Evolutionary conservation across 2,113 vertebrate species (phyloP).

Genomic region (Lycaon pictus): DNA sequence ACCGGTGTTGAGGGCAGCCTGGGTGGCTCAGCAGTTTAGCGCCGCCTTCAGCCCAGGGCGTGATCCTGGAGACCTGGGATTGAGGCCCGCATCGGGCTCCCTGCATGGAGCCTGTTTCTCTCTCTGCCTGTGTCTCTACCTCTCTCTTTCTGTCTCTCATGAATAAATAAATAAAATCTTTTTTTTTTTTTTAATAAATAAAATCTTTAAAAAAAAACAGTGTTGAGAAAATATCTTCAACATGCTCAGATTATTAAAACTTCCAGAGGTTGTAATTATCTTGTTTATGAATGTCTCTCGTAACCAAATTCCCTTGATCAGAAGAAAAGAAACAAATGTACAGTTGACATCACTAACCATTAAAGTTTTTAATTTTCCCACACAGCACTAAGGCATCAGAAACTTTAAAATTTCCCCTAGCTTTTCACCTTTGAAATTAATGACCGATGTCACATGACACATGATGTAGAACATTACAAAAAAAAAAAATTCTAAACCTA

Average conservation of each 20-base stretch:
- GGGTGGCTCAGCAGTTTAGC: too few species aligned
- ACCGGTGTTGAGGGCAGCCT: not conserved
- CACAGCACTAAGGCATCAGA: accelerated
- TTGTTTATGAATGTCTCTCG: not conserved
- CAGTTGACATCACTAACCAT: not conserved
- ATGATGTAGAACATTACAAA: too few species aligned
- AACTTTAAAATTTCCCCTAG: not conserved
- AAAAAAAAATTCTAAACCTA: not conserved
- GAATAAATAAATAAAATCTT: too few species aligned
- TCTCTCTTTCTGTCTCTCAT: too few species aligned
- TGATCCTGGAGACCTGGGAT: too few species aligned
- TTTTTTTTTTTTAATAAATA: too few species aligned
- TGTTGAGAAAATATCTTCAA: not conserved
- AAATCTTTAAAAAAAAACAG: too few species aligned
- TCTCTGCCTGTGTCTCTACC: too few species aligned
- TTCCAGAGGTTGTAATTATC: not conserved
- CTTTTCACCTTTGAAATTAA: not conserved
- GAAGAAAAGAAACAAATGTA: not conserved
- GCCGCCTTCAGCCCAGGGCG: too few species aligned
- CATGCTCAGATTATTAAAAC: not conserved
- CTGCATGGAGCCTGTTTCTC: too few species aligned
- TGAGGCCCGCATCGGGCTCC: too few species aligned
- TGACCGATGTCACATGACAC: too few species aligned
- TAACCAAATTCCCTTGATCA: not conserved
- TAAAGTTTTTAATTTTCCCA: not conserved